A percentile compares a stretch with the other conserved stretches of the same genome.
These are phyloP conservation scores for Propsilocerus akamusi DNA, from an alignment of 1,140 invertebrate genomes.

Conservation along the genomic window DNA sequence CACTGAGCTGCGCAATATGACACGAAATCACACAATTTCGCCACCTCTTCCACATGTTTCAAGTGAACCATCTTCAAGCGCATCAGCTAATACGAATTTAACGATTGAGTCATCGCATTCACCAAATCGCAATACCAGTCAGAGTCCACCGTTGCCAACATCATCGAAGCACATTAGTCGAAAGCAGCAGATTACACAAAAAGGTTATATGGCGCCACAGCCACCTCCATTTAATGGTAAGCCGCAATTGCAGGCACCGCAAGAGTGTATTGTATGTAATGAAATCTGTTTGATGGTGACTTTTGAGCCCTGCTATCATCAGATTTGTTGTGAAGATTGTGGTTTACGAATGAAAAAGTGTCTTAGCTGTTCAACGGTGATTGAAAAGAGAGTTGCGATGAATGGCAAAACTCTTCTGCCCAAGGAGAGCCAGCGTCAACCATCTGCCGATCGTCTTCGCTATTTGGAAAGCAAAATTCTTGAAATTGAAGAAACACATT, in stretches of 20 bases:
- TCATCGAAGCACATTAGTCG: constrained; percentile 20
- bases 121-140: not conserved
- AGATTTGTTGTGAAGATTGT: constrained; percentile 57
- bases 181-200: constrained; percentile 6
- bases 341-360: constrained; percentile 65
- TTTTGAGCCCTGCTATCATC: constrained; percentile 52
- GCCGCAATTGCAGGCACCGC: constrained; percentile 15
- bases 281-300: constrained; percentile 41
- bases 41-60: not conserved
- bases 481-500: constrained; percentile 70
- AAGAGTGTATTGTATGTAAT: constrained; percentile 53
- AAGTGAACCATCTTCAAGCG: not conserved
- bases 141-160: constrained; percentile 15
- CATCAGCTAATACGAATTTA: not conserved
- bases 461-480: constrained; percentile 71
- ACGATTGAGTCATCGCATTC: not conserved
- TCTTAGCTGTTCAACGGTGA: constrained; percentile 41
- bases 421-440: constrained; percentile 28
- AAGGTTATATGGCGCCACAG: constrained; percentile 9
- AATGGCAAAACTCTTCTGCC: constrained; percentile 15
- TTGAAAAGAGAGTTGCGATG: constrained; percentile 29
- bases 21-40: not conserved
- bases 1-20: not conserved
- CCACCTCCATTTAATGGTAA: constrained; percentile 3
- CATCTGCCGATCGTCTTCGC: constrained; percentile 37